Base-by-base conservation (phyloP, 2,797 vertebrate species). In the Poecile montanus region DNA sequence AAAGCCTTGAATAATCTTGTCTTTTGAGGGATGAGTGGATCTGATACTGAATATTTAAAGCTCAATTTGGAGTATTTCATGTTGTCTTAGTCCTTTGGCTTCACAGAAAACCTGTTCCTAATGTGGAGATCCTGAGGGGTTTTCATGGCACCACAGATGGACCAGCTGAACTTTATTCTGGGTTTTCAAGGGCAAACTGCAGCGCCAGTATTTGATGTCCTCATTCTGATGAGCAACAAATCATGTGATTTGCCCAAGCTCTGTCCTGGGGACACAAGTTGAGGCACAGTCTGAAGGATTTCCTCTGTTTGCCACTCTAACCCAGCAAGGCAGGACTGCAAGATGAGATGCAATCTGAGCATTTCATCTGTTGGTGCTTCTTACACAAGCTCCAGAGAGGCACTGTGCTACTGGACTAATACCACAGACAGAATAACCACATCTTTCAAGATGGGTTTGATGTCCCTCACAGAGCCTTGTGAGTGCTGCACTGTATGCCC, bases 361-460 rank as follows among this genome's bases (percentile, higher is more conserved):
- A 1, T 70, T 96, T 51, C 13, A 61, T 79, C 65, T 94, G 79
- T 79, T 79, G 12, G 38, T 60, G 67, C 63, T 60, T 40, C 72
- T 88, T 92, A 68, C 75, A 74, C 81, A 75, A 88, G 72, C 68
- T 77, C 81, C 93, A 94, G 93, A 80, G 88, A 83, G 91, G 91
- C 91, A 30, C 16, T 34, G 45, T 72, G 77, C 74, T 77, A 7
- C 93, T 90, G 47, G 73, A 23, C 67, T 78, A 78, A 91, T 8
- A 21, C 57, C 93, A 83, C 91, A 95, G 92, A 56, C 89, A 81
- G 75, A 26, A 34, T 17, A 94, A 92, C 90, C 95, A 95, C 93
- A 95, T 2, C 75, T 83, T 83, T 75, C 87, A 48, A 17, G 77
- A 91, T 5, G 72, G 60, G 16, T 95, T 83, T 94, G 89, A 80